Evolutionary conservation across 64 coral and sea anemone genomes (phyloP), one percentile per base, ranked within the genome.

Genomic region (Trachythela sp.): DNA sequence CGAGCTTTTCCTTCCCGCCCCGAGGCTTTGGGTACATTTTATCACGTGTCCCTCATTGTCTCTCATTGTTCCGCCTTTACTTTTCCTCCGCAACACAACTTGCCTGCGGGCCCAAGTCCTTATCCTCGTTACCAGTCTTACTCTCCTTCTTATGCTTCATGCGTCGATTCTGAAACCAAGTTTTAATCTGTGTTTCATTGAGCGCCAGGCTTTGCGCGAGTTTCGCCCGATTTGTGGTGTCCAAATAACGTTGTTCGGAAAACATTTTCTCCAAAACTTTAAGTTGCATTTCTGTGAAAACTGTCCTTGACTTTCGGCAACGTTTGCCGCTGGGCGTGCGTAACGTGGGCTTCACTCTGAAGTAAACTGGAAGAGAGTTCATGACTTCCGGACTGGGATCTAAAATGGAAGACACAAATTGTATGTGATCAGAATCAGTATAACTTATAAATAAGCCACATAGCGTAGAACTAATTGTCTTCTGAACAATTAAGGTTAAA

Each of bases 301-400:
- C 75, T 80, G 75, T 80, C 20, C 75, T 80, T 22, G 75, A 80
- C 75, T 80, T 80, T 2, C 75, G 75, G 37, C 75, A 80, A 39
- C 75, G 75, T 80, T 30, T 35, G 37, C 75, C 75, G 75, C 75
- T 80, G 13, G 75, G 75, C 20, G 75, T 80, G 13, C 75, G 75
- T 39, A 37, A 17, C 75, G 75, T 80, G 4, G 75, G 75, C 75
- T 80, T 80, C 1, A 80, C 75, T 80, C 75, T 35, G 13, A 80
- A 80, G 37, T 80, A 80, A 30, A 80, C 75, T 36, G 75, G 75
- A 20, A 80, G 75, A 35, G 75, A 8, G 75, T 80, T 80, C 8
- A 80, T 6, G 10, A 80, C 75, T 22, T 80, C 75, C 20, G 75
- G 75, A 80, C 75, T 80, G 75, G 75, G 75, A 36, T 80, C 75